Base-by-base conservation (phyloP, 2,888 invertebrate species). In the Drosophila aldrichi region DNA sequence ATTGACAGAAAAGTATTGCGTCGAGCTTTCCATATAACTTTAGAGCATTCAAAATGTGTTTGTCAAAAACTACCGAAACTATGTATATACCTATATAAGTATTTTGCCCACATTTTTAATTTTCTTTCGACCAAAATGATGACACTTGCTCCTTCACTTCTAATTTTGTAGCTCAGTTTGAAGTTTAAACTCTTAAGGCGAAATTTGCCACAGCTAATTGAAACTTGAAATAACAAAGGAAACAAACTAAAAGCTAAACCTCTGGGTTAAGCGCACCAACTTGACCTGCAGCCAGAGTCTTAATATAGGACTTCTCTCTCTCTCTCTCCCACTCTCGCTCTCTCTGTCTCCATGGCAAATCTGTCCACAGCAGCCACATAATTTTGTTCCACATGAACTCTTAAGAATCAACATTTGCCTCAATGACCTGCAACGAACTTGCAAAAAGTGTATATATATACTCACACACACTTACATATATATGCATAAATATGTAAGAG, bases 301-400 rank as follows among this genome's bases (percentile, higher is more conserved):
- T 25, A 29, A 29, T 43, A 36, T n/a, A 12, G 16, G 51, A 3
- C 18, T 16, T 38, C 32, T 63, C 32, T 16, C 20, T 29, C 25
- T n/a, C 6, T 12, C n/a, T 10, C 10, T 9, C n/a, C 12, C n/a
- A n/a, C 12, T 32, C 18, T 16, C 43, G 14, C 36, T 25, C 7
- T 36, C 9, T 8, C 14, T 14, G 8, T 8, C 38, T 25, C 12
- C 8, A 29, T n/a, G 18, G 18, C 14, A 38, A 54, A 29, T 36
- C 62, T 66, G 79, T 16, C 59, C 61, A 56, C 49, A 74, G 43
- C 66, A 66, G 61, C 67, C 68, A 74, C 76, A 88, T 76, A 70
- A 84, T 88, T 84, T 88, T 57, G 55, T 89, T 89, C 68, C 82
- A 84, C 74, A 73, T 79, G 84, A 84, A 88, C 79, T 89, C 66